Conservation (phyloP, 2,113 vertebrate genomes). For the Varanus komodoensis region DNA sequence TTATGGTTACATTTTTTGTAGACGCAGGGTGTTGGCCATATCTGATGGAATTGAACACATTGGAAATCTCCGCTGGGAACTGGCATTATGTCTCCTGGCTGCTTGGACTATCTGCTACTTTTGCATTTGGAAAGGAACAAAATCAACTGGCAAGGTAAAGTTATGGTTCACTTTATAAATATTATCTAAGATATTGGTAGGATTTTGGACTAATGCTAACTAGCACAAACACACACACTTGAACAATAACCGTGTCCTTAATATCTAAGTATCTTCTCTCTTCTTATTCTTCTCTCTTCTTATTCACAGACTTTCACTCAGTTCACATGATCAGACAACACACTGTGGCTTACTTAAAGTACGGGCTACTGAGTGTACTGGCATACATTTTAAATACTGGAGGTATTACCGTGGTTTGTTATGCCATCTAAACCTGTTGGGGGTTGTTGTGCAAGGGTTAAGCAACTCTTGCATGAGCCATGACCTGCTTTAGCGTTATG, state of each 20-base stretch:
- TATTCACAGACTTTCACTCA: neutral
- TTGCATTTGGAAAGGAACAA: conserved; percentile 99
- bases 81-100: conserved; percentile 92
- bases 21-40: conserved; percentile 92
- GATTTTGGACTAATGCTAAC: neutral
- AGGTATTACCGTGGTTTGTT: too few species aligned
- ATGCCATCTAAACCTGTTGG: too few species aligned
- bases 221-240: neutral
- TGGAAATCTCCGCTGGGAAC: conserved; percentile 93
- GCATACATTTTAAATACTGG: too few species aligned
- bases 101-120: conserved; percentile 99
- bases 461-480: too few species aligned
- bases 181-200: neutral
- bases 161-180: neutral
- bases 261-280: neutral
- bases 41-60: conserved; percentile 95
- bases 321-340: too few species aligned
- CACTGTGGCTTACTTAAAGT: too few species aligned
- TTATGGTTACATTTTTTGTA: conserved; percentile 57
- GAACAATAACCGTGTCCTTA: neutral
- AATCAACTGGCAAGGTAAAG: conserved; percentile 97
- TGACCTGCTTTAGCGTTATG: too few species aligned
- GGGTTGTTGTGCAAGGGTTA: too few species aligned
- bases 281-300: neutral
- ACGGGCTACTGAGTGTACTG: too few species aligned